phyloP scores from a whole-genome alignment of 2,797 vertebrate genomes.

The Paratrypauchen microcephalus region DNA sequence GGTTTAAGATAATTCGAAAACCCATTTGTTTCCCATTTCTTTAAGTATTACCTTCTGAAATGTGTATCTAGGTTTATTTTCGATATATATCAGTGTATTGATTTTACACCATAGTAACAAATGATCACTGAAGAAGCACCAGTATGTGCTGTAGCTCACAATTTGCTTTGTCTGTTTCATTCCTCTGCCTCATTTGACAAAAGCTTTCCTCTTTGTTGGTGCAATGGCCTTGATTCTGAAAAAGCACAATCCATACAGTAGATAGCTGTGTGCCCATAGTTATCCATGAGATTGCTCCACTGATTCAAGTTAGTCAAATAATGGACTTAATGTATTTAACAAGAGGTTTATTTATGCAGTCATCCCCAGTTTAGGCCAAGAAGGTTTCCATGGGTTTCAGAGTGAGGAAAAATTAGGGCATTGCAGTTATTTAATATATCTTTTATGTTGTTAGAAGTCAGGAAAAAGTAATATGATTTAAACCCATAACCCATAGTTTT shows the following conservation, averaged over 20 bases:
- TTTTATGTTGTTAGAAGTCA: too few species aligned
- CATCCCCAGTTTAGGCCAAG: too few species aligned
- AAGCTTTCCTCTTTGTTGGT: not conserved
- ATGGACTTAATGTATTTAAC: too few species aligned
- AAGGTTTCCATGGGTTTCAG: too few species aligned
- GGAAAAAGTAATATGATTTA: too few species aligned
- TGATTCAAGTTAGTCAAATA: not conserved
- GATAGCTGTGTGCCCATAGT: not conserved
- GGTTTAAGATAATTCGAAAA: not conserved
- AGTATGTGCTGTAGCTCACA: not conserved
- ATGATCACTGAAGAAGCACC: not conserved
- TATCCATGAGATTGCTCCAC: not conserved
- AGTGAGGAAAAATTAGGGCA: too few species aligned
- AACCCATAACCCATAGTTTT: too few species aligned
- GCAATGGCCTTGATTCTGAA: conserved; percentile 1
- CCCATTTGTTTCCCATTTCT: too few species aligned
- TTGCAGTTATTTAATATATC: too few species aligned
- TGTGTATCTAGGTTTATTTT: too few species aligned
- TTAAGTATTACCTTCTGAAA: not conserved
- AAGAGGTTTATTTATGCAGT: too few species aligned
- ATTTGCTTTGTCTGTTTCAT: not conserved
- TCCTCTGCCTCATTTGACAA: conserved; percentile 1
- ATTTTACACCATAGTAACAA: not conserved
- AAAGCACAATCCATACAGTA: not conserved
- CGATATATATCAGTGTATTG: not conserved